Evolutionary conservation across 2,797 vertebrate genomes (phyloP).

Genomic region (Pagetopsis macropterus): DNA sequence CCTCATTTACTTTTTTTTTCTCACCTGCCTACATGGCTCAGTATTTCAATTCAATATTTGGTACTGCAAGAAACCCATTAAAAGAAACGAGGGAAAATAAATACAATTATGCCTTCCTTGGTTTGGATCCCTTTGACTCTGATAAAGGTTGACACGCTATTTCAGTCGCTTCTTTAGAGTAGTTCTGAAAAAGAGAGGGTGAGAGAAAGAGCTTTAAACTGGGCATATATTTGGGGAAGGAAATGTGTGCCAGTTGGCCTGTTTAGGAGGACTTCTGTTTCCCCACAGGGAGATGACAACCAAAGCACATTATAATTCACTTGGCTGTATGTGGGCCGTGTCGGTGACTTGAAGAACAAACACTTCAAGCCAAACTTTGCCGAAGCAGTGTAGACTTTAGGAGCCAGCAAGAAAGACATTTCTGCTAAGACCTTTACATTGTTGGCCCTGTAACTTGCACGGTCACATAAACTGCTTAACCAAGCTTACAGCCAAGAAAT

Average conservation of each 20-base stretch:
- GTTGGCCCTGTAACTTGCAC: background rate
- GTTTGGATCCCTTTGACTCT: conserved; percentile 49
- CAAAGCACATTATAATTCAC: conserved; percentile 54
- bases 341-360: conserved; percentile 27
- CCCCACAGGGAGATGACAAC: conserved; percentile 61
- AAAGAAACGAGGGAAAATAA: conserved; percentile 58
- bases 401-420: background rate
- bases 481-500: background rate
- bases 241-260: conserved; percentile 63
- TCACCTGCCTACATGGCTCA: conserved; percentile 46
- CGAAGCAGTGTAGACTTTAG: conserved; percentile 4
- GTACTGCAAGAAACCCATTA: conserved; percentile 41
- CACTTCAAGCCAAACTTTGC: conserved; percentile 23
- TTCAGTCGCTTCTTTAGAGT: conserved; percentile 62
- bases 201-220: conserved; percentile 53
- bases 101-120: conserved; percentile 50
- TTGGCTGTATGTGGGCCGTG: conserved; percentile 36
- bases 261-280: conserved; percentile 64
- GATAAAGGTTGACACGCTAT: conserved; percentile 65
- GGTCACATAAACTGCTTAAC: background rate
- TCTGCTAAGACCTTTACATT: background rate
- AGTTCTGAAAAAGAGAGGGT: conserved; percentile 33
- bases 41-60: conserved; percentile 65
- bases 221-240: conserved; percentile 56
- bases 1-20: conserved; percentile 30